Base-by-base conservation (phyloP, 2,888 invertebrate species). In the Colostygia pectinataria region DNA sequence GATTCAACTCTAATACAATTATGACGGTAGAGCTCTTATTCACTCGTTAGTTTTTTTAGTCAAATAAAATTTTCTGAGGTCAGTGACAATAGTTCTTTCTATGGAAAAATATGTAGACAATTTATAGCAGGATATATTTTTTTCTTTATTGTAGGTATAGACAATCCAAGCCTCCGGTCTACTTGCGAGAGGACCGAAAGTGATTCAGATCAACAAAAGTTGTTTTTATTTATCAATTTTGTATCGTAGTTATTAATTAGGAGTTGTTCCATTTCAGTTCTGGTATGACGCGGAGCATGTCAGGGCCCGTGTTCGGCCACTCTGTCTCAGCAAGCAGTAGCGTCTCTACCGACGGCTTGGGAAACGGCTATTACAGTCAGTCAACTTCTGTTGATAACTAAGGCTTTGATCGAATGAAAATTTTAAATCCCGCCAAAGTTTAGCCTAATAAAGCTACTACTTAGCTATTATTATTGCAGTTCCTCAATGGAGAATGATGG, bases 301-400 rank as follows among this genome's bases (percentile, higher is more conserved):
- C 42, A 1, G 82, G 82, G 1, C 49, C 68, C 3, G 42, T 71
- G 5, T 0, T 20, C 2, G 67, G 71, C 0, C 64, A 52, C 3
- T 74, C 77, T 0, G 71, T 83, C 4, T 65, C 60, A 9, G 77
- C 81, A 7, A 71, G 75, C 48, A 64, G 80, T 0, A 73, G 76
- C 0, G 75, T 83, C 3, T 72, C 67, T 1, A 2, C 83, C 3
- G 77, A 83, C 57, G 66, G 70, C 2, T 45, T 66, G 0, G 85
- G 84, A 24, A 31, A 53, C 2, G 83, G 82, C 0, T 77, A 73
- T 57, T 85, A 83, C 44, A 74, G 80, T 33, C 76, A 81, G 44
- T 62, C 63, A 18, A 52, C 79, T 1, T 74, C 77, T 0, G 74
- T 76, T 18, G 47, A 43, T 4, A 50, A 63, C n/a, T 68, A 63